phyloP scores from a whole-genome alignment of 2,113 vertebrate genomes.

The Mustela nigripes region DNA sequence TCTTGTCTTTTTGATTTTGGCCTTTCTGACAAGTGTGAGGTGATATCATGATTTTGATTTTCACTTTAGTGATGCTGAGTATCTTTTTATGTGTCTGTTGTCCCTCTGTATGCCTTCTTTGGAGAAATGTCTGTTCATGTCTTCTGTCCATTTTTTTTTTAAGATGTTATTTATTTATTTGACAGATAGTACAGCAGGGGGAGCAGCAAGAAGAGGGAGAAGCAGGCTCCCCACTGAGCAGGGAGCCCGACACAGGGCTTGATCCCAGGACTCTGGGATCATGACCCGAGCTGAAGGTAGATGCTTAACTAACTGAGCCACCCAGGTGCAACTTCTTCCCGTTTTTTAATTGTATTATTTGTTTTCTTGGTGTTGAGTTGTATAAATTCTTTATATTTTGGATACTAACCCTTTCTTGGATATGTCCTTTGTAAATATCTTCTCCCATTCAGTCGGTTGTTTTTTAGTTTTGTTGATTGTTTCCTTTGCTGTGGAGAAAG shows the following conservation, averaged over 20 bases:
- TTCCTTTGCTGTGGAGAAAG: not conserved
- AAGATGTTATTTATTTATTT: too few relatives aligned
- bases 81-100: not conserved
- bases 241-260: too few relatives aligned
- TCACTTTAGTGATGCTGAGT: not conserved
- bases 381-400: not conserved
- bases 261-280: too few relatives aligned
- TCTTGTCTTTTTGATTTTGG: not conserved
- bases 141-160: not conserved
- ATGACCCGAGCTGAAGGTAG: too few relatives aligned
- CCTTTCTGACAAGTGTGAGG: not conserved
- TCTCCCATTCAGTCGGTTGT: not conserved
- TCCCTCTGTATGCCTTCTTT: not conserved
- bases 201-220: too few relatives aligned
- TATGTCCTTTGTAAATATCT: not conserved
- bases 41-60: not conserved
- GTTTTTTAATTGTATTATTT: not conserved
- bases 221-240: too few relatives aligned
- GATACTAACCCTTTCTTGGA: not conserved
- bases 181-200: too few relatives aligned
- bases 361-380: not conserved
- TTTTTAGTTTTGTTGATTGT: not conserved
- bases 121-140: not conserved
- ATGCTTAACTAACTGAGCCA: too few relatives aligned
- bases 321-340: not conserved